These are phyloP conservation scores for Lucilia sericata DNA, from an alignment of 1,140 invertebrate species.

Conservation along the genomic window DNA sequence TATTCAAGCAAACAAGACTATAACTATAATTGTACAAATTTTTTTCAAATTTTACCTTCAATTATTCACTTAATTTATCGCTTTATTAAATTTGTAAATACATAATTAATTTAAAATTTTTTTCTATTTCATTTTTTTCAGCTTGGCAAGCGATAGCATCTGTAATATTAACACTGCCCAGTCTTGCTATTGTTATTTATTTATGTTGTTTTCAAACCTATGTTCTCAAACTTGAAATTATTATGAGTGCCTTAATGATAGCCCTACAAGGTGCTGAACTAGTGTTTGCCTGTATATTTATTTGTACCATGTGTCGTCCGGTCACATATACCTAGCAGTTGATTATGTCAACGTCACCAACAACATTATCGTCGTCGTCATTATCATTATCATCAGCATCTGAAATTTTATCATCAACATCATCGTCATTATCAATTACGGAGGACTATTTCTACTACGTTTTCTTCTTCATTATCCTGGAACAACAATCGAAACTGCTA, in stretches of 20 bases:
- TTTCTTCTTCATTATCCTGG: background rate
- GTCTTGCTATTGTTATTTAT: conserved; percentile 83
- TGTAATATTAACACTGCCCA: conserved; percentile 84
- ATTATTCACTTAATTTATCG: background rate
- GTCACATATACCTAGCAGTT: conserved; percentile 70
- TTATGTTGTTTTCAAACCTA: conserved; percentile 86
- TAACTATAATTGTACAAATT: no score
- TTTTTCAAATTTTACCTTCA: no score
- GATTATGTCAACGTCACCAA: conserved; percentile 32
- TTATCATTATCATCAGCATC: background rate
- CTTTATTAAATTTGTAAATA: background rate
- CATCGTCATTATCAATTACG: background rate
- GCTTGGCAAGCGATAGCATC: conserved; percentile 83
- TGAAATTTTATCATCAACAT: background rate
- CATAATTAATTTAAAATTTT: background rate
- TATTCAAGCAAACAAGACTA: no score
- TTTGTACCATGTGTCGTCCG: conserved; percentile 79
- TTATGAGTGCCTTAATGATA: conserved; percentile 87
- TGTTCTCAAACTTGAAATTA: conserved; percentile 86
- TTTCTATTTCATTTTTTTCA: conserved; percentile 66
- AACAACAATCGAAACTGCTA: conserved; percentile 8
- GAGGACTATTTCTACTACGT: background rate
- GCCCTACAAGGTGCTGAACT: conserved; percentile 83
- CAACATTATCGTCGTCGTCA: conserved; percentile 10
- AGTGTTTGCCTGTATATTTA: conserved; percentile 80